Base-by-base conservation (phyloP, 2,888 invertebrate species). In the Branchellion lobata region DNA sequence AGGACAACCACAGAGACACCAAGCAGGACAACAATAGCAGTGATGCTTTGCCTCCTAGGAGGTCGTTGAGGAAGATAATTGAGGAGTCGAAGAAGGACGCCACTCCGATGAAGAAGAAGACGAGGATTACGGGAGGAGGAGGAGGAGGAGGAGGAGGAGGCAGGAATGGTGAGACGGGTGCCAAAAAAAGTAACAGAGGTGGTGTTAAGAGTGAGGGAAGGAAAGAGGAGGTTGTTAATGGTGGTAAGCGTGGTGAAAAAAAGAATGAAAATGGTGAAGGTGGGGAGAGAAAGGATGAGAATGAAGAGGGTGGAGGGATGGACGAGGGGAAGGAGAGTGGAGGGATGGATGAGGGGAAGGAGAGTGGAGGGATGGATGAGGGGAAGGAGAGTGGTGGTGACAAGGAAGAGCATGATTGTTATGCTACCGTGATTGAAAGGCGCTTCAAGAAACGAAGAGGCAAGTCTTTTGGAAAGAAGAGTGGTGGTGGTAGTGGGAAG, bases 21-120 rank as follows among this genome's bases (percentile, higher is more conserved):
- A 31, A 69, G 3, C 27, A 18, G 2, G 29, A 27, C 69, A 69
- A 31, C 33, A 24, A 65, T 21, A 11, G 40, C 21, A 27, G 14
- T 14, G 78, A 51, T 24, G 40, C 29, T 29, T 24, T 11, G 24
- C 36, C 34, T 80, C 76, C 76, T 21, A 53, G 81, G 29, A 73
- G 79, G 69, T 79, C 79, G n/a, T 27, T 79, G 21, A 75, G 79
- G 73, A 75, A 79, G 57, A 68, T 81, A 11, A 65, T 81, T 21
- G 81, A 76, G 51, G 79, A 79, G 61, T 76, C 79, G 40, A 79
- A 73, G 53, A 75, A 76, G 33, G 69, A 76, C 57, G 79, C 72
- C 27, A 21, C 57, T 29, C 47, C 51, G 27, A 0, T 72, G 31
- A 33, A 27, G 29, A 61, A 40, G n/a, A 69, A 18, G 27, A 21